Evolutionary conservation across 2,888 invertebrate genomes (phyloP).

Genomic region (Melipona bicolor): DNA sequence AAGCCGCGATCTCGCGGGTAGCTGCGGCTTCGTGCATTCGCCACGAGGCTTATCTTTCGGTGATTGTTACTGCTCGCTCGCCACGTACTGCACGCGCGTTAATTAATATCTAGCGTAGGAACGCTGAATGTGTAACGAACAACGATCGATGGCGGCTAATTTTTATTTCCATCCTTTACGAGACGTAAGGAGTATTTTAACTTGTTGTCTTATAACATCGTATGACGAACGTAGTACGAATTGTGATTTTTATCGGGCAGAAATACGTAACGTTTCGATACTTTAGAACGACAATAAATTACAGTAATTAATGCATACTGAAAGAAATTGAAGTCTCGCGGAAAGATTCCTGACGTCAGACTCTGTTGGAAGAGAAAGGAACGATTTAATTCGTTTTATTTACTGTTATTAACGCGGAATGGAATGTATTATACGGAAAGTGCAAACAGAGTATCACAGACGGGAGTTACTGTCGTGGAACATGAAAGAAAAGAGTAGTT

Average conservation of each 20-base stretch:
- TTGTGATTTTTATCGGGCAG: too few species aligned
- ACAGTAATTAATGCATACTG: too few species aligned
- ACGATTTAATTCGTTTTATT: background rate
- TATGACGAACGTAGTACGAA: too few species aligned
- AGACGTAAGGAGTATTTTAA: background rate
- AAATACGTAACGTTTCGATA: too few species aligned
- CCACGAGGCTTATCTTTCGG: constrained; percentile 3
- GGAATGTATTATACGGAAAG: background rate
- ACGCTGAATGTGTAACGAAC: background rate
- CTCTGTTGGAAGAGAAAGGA: too few species aligned
- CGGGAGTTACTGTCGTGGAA: background rate
- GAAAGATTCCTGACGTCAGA: too few species aligned
- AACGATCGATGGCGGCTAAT: background rate
- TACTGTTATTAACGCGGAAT: background rate
- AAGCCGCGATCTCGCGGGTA: background rate
- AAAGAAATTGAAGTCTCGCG: too few species aligned
- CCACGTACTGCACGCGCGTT: background rate
- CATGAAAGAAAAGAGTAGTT: background rate
- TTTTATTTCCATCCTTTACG: background rate
- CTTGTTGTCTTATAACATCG: too few species aligned
- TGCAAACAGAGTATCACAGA: background rate
- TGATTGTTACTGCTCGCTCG: constrained; percentile 7
- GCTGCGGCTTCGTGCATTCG: constrained; percentile 6
- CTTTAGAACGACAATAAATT: too few species aligned
- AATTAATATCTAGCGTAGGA: constrained; percentile 13